Base-by-base conservation (phyloP, 2,113 vertebrate species). In the Jaculus jaculus region DNA sequence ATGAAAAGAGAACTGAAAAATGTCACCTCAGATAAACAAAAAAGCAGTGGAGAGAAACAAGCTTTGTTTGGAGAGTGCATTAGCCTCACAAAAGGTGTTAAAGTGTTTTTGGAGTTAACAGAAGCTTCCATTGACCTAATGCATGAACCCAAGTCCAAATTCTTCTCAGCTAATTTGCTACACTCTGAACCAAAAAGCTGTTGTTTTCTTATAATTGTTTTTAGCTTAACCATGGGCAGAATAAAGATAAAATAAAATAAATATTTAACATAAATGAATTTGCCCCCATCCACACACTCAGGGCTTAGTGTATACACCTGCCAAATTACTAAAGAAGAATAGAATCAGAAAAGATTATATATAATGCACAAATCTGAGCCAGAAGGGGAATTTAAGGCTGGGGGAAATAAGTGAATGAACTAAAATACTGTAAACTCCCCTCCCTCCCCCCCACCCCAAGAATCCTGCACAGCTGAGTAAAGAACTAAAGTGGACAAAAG, bases 161-260 rank as follows among this genome's bases (percentile, higher is more conserved):
- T 3, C 3, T 26, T 23, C 26, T n/a, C 12, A 73, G 5, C 10
- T 89, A 71, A 86, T 86, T 63, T 74, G 4, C 66, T 95, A 26
- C 82, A 58, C 18, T 15, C 8, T 93, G 42, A 94, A 39, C 3
- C 17, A 72, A 74, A 30, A 11, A 1, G 6, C 20, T 68, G 66
- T 61, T 71, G 5, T 30, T 90, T 84, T 92, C 20, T 37, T 85
- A 61, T 61, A 47, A 80, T 24, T 51, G 0, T 9, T 61, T 78
- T 75, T 60, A 88, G 78, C 2, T 71, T 23, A 90, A 34, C 5
- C 0, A n/a, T n/a, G 2, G 23, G 2, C 10, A 87, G 92, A 89
- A 87, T 23, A 60, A 34, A 90, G 18, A 58, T 78, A 77, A 73
- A 93, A 87, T 87, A 28, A 82, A 81, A 78, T 18, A 68, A n/a